Conservation (phyloP, 2,113 vertebrate genomes). For the Pluvialis apricaria region DNA sequence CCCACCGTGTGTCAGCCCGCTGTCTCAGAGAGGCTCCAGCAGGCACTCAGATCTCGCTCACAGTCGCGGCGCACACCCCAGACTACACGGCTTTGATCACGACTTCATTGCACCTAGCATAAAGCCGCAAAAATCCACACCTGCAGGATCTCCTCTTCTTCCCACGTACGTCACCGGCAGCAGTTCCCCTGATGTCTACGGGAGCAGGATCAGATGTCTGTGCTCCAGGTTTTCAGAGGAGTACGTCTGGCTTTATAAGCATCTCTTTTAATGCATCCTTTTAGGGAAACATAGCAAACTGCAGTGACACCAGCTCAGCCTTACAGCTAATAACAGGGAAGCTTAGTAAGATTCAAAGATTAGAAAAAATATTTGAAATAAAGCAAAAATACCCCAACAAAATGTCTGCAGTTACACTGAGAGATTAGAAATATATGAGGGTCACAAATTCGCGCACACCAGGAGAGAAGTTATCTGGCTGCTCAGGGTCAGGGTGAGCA, state of each 20-base stretch:
- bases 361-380: neutral
- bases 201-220: neutral
- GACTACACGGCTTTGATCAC: neutral
- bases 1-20: rapidly evolving
- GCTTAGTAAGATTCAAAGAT: neutral
- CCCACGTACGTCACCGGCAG: neutral
- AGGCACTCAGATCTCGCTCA: rapidly evolving
- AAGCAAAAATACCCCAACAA: neutral
- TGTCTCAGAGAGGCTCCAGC: neutral
- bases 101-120: neutral
- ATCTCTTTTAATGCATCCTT: neutral
- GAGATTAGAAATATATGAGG: neutral
- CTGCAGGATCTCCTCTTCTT: neutral
- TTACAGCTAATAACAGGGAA: neutral
- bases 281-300: neutral
- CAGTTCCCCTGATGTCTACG: neutral
- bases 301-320: neutral
- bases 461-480: neutral
- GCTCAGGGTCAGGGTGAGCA: neutral
- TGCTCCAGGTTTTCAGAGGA: neutral
- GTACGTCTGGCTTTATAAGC: rapidly evolving
- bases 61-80: neutral
- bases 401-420: neutral
- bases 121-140: neutral
- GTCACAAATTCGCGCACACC: neutral